Conservation (phyloP, 2,797 vertebrate species). For the Gambusia yucatana region DNA sequence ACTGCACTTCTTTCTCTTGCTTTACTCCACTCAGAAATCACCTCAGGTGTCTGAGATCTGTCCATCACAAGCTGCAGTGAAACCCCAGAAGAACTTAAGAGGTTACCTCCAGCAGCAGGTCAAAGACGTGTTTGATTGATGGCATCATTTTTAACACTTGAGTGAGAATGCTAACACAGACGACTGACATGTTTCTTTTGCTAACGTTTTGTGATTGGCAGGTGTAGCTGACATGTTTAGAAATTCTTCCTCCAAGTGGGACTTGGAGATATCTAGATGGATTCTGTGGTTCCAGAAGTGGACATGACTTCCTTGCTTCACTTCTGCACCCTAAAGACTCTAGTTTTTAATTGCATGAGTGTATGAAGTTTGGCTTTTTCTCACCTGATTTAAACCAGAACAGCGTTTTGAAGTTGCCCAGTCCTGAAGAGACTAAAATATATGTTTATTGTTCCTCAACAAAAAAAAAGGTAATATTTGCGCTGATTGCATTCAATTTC, state of each 20-base stretch:
- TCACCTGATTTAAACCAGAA: conserved; percentile 36
- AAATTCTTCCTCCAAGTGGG: conserved; percentile 31
- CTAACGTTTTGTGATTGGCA: conserved; percentile 61
- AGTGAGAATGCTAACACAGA: conserved; percentile 48
- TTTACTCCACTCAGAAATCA: conserved; percentile 34
- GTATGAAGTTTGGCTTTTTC: conserved; percentile 49
- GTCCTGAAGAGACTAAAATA: not conserved
- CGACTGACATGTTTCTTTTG: conserved; percentile 48
- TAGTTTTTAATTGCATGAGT: conserved; percentile 71
- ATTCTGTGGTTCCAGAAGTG: conserved; percentile 59
- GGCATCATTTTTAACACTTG: conserved; percentile 42
- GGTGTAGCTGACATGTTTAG: conserved; percentile 60
- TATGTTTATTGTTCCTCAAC: not conserved
- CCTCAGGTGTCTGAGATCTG: conserved; percentile 32
- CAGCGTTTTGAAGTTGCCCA: conserved; percentile 22
- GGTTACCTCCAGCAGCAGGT: conserved; percentile 32
- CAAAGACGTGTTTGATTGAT: conserved; percentile 54
- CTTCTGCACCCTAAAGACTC: conserved; percentile 61
- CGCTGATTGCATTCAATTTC: not conserved
- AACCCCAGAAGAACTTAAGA: conserved; percentile 33
- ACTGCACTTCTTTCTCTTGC: conserved; percentile 19
- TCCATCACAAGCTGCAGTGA: conserved; percentile 56
- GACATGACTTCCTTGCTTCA: conserved; percentile 53
- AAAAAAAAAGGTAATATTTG: not conserved
- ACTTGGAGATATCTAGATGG: conserved; percentile 58